Evolutionary conservation across 1,140 invertebrate species (phyloP).

Genomic region (Cydia strobilella): DNA sequence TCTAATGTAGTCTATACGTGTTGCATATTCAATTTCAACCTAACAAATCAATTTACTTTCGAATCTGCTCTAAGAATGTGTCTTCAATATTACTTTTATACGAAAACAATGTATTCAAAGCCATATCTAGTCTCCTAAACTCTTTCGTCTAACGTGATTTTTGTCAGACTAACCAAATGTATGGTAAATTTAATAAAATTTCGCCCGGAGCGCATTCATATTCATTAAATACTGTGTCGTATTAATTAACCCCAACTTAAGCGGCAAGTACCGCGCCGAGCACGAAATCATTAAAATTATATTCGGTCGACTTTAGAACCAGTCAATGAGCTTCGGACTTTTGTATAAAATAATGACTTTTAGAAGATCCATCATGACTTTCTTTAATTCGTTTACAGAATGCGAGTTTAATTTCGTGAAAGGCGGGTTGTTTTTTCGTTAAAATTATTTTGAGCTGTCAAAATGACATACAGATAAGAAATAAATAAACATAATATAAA

Average conservation of each 20-base stretch:
- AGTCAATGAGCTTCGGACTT: conserved; percentile 6
- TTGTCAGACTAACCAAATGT: conserved; percentile 60
- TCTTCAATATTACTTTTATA: not conserved
- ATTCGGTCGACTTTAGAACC: not conserved
- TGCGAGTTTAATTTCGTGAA: not conserved
- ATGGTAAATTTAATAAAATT: conserved; percentile 68
- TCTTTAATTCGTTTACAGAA: not conserved
- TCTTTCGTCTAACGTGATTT: conserved; percentile 53
- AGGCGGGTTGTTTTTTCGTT: not conserved
- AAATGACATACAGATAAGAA: no score
- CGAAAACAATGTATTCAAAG: not conserved
- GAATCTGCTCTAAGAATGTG: not conserved
- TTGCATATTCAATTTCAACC: no score
- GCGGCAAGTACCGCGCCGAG: conserved; percentile 28
- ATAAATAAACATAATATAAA: no score
- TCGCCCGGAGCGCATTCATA: conserved; percentile 35
- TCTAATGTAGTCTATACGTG: no score
- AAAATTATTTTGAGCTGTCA: no score
- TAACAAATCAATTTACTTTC: no score
- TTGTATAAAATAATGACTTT: not conserved
- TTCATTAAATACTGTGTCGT: conserved; percentile 40
- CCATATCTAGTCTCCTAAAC: conserved; percentile 40
- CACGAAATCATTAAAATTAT: conserved; percentile 41
- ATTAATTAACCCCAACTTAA: conserved; percentile 55
- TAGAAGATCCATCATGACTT: conserved; percentile 37